Conservation (phyloP, 2,797 vertebrate species). For the Tapera naevia region DNA sequence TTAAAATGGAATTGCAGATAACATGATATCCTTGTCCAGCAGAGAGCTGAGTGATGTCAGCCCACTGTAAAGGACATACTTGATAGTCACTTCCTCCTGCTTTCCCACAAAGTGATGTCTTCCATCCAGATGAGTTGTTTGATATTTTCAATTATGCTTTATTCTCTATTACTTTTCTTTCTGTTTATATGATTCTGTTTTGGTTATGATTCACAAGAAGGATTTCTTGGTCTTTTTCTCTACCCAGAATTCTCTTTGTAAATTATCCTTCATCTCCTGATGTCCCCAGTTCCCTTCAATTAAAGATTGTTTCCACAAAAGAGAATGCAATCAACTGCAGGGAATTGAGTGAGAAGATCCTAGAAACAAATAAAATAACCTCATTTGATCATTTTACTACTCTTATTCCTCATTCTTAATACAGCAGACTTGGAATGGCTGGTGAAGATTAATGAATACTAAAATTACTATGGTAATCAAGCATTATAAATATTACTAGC, state of each 20-base stretch:
- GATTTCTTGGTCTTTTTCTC: background rate
- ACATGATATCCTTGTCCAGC: slow-evolving; percentile 3
- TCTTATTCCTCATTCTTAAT: background rate
- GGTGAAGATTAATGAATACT: background rate
- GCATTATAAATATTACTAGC: background rate
- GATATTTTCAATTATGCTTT: slow-evolving; percentile 9
- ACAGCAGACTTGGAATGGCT: background rate
- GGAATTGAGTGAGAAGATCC: background rate
- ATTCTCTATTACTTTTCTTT: background rate
- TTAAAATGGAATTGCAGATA: background rate
- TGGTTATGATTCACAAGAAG: background rate
- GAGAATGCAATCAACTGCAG: background rate
- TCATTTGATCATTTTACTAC: background rate
- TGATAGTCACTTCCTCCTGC: slow-evolving; percentile 29
- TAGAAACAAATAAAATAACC: background rate
- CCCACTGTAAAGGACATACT: background rate
- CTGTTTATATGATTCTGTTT: background rate
- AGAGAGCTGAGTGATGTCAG: slow-evolving; percentile 19
- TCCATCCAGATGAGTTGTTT: background rate
- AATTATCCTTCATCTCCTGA: background rate
- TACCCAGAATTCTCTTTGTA: background rate
- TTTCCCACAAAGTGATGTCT: slow-evolving; percentile 24
- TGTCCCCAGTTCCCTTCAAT: background rate
- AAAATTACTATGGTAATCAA: background rate
- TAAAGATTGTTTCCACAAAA: background rate